Evolutionary conservation across 64 coral and sea anemone species (phyloP).

Genomic region (Exaiptasia diaphana): DNA sequence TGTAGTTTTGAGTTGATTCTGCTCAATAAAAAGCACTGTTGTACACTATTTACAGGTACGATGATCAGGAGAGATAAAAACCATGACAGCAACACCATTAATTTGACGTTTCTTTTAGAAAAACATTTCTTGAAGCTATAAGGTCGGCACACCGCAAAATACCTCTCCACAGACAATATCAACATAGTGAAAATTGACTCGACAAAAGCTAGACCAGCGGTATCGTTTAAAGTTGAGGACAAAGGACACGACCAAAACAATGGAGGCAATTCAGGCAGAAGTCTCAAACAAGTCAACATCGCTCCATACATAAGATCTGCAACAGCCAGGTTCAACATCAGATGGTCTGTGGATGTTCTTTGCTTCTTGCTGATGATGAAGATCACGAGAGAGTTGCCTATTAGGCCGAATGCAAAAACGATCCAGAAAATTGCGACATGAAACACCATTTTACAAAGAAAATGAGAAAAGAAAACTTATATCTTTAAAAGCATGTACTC

Average conservation of each 20-base stretch:
- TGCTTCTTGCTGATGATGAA: neutral
- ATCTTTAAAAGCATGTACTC: no score
- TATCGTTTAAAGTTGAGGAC: no score
- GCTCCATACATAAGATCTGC: neutral
- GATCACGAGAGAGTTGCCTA: slow-evolving; percentile 6
- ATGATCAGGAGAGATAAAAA: no score
- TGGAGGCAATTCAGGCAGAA: no score
- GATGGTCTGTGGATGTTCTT: slow-evolving; percentile 4
- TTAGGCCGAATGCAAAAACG: neutral
- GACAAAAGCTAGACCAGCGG: no score
- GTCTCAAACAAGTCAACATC: neutral
- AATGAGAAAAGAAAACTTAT: no score
- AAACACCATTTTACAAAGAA: no score
- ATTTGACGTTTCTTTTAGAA: neutral
- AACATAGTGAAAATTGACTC: neutral
- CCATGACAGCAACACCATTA: neutral
- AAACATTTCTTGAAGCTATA: neutral
- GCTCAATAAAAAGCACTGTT: no score
- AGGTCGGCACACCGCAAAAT: slow-evolving; percentile 11
- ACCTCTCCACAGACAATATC: neutral
- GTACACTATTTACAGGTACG: no score
- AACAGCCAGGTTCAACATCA: slow-evolving; percentile 3
- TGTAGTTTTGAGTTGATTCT: no score
- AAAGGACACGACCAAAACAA: no score
- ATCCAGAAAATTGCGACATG: no score